Evolutionary conservation across 2,888 invertebrate genomes (phyloP).

Genomic region (Lithophane ornitopus): DNA sequence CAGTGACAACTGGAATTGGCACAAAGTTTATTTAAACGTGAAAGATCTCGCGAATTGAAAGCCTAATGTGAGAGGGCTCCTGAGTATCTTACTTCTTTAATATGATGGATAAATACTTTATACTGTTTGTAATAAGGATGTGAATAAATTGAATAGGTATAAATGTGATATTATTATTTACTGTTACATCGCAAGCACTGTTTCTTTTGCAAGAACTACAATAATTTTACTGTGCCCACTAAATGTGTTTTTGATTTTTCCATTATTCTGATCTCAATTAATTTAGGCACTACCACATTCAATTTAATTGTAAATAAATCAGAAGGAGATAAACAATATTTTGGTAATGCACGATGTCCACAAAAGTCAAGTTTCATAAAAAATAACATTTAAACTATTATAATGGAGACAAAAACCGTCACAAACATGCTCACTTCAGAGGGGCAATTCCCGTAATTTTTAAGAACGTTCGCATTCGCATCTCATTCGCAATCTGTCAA

Average conservation of each 20-base stretch:
- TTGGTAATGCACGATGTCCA: background rate
- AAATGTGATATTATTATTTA: background rate
- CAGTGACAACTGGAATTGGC: no score
- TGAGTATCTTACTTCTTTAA: background rate
- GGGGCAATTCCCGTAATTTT: no score
- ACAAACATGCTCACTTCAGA: background rate
- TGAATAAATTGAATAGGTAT: constrained; percentile 4
- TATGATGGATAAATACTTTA: constrained; percentile 14
- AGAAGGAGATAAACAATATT: background rate
- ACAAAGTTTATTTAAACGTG: background rate
- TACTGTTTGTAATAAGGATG: constrained; percentile 13
- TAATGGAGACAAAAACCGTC: background rate
- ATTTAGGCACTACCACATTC: no score
- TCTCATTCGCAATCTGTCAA: no score
- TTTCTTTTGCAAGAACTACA: background rate
- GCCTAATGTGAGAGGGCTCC: background rate
- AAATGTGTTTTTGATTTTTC: background rate
- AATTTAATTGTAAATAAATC: background rate
- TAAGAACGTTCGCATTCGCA: no score
- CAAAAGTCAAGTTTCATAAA: background rate
- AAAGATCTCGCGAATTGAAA: background rate
- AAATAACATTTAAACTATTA: background rate
- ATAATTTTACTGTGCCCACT: background rate
- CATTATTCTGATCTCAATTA: background rate
- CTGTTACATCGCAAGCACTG: background rate